A percentile compares a stretch with the other conserved stretches of the same genome.
These are phyloP conservation scores for Ectropis crepuscularia DNA, from an alignment of 2,888 invertebrate species.

Conservation along the genomic window DNA sequence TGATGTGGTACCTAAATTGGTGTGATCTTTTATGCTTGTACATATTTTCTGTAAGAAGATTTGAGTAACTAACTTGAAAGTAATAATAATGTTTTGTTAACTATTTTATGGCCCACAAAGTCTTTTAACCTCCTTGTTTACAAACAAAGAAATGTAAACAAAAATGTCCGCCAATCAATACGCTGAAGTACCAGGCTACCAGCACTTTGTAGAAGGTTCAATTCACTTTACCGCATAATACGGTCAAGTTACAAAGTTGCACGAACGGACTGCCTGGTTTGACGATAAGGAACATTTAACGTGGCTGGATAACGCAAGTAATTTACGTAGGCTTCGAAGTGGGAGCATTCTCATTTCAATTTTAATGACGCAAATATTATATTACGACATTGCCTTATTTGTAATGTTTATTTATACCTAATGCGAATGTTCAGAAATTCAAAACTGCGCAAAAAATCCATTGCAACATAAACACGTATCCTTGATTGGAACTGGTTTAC, in stretches of 20 bases:
- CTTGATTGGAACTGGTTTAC: conserved; percentile 51
- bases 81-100: too few species aligned
- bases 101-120: background rate
- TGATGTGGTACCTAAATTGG: too few species aligned
- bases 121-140: conserved; percentile 42
- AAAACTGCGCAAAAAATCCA: conserved; percentile 33
- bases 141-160: conserved; percentile 49
- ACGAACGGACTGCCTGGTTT: background rate
- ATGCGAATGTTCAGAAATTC: conserved; percentile 5
- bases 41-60: too few species aligned
- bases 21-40: too few species aligned
- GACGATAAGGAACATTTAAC: conserved; percentile 31
- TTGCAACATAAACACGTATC: conserved; percentile 29
- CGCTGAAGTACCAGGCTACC: conserved; percentile 58
- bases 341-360: conserved; percentile 5
- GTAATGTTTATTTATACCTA: background rate
- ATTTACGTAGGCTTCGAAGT: conserved; percentile 22
- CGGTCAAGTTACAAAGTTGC: conserved; percentile 45
- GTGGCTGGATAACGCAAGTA: conserved; percentile 30
- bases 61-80: too few species aligned
- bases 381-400: conserved; percentile 31
- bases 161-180: conserved; percentile 51
- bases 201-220: conserved; percentile 47
- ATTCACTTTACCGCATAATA: conserved; percentile 52
- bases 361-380: conserved; percentile 53